Conservation (phyloP, 2,113 vertebrate genomes). For the Muntiacus muntjak region DNA sequence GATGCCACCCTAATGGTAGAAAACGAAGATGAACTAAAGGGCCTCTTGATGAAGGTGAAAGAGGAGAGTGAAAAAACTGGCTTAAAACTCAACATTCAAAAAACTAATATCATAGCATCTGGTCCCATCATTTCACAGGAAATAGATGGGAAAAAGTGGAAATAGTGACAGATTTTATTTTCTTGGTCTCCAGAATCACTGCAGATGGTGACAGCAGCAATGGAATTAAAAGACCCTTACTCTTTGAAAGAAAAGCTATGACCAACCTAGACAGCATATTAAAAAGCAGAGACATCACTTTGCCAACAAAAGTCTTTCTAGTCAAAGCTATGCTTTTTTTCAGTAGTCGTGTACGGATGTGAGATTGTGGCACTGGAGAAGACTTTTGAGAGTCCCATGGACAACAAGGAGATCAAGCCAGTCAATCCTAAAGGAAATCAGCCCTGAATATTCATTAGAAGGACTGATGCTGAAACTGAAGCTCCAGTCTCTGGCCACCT, state of each 20-base stretch:
- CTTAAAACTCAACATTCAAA: not conserved
- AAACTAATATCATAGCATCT: not conserved
- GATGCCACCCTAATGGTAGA: not conserved
- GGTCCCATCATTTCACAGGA: not conserved
- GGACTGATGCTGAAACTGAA: not conserved
- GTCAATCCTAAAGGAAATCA: not conserved
- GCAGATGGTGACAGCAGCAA: not conserved
- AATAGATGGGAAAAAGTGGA: not conserved
- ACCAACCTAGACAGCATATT: not conserved
- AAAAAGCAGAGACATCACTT: not conserved
- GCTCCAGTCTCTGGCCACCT: not conserved
- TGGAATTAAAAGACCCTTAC: not conserved
- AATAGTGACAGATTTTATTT: not conserved
- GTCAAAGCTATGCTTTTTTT: not conserved
- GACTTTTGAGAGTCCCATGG: not conserved
- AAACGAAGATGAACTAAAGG: not conserved
- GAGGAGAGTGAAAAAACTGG: not conserved
- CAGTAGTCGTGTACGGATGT: accelerated
- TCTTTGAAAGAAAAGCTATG: not conserved
- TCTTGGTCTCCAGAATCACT: not conserved
- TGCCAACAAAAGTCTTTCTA: not conserved
- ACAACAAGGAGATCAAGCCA: not conserved
- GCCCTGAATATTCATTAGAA: not conserved
- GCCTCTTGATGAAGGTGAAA: not conserved
- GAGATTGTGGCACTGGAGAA: not conserved